These are phyloP conservation scores for Cydia strobilella DNA, from an alignment of 1,140 invertebrate species.

Conservation along the genomic window DNA sequence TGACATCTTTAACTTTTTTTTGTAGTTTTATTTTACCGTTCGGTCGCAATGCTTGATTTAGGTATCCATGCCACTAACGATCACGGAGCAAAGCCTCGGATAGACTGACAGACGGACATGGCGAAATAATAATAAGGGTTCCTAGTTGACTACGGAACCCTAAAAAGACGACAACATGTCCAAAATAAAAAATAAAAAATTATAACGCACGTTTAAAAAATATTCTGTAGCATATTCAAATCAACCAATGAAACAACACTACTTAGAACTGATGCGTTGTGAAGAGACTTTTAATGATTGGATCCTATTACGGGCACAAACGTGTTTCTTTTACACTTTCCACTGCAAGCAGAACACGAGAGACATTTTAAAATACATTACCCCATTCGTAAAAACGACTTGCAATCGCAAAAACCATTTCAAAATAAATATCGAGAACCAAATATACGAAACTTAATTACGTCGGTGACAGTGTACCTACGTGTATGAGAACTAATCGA, in stretches of 20 bases:
- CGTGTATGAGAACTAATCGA: too few relatives aligned
- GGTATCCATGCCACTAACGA: too few relatives aligned
- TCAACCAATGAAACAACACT: not conserved
- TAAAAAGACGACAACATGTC: too few relatives aligned
- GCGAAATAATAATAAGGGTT: too few relatives aligned
- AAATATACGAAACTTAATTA: conserved; percentile 3
- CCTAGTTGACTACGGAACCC: too few relatives aligned
- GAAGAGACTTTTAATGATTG: conserved; percentile 21
- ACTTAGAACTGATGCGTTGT: not conserved
- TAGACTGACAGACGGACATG: too few relatives aligned
- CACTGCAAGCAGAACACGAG: not conserved
- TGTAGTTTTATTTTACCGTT: too few relatives aligned
- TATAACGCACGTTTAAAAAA: too few relatives aligned
- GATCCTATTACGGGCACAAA: conserved; percentile 18
- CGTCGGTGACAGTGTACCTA: not conserved
- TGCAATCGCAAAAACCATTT: not conserved
- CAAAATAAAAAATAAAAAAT: too few relatives aligned
- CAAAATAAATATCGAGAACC: conserved; percentile 1
- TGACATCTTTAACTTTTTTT: too few relatives aligned
- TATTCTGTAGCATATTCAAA: not conserved
- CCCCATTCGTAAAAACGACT: conserved; percentile 8
- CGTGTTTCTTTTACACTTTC: conserved; percentile 4
- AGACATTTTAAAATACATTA: conserved; percentile 10
- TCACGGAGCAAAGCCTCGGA: too few relatives aligned
- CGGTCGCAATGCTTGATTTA: too few relatives aligned